Percentiles rank a stretch among this genome's conserved stretches.
Conservation (phyloP, 2,113 vertebrate genomes). For the Notarius quadriscutis region DNA sequence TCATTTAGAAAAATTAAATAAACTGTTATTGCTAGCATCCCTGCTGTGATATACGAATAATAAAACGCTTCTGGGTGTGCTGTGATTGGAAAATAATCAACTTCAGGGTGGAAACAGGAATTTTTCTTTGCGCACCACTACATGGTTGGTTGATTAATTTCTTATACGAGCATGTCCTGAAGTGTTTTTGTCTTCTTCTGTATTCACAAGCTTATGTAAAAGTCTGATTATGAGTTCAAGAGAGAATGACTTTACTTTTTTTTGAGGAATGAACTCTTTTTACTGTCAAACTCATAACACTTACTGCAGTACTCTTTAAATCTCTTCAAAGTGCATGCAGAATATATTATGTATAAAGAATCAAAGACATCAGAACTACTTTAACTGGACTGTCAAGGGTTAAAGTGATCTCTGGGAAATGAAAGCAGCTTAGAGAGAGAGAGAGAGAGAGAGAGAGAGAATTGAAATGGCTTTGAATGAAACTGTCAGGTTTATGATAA, state of each 20-base stretch:
- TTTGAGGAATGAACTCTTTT: background rate
- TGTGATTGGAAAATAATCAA: background rate
- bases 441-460: constrained; percentile 28
- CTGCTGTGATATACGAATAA: background rate
- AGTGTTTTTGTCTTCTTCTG: background rate
- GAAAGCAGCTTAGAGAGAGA: constrained; percentile 33
- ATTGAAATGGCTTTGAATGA: constrained; percentile 57
- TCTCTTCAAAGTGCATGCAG: background rate
- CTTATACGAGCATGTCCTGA: background rate
- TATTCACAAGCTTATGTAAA: too few species aligned
- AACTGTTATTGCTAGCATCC: background rate
- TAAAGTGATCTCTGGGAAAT: constrained; percentile 43
- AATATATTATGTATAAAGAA: background rate
- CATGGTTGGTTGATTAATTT: background rate
- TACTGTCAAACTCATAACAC: background rate
- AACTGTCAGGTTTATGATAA: constrained; percentile 59
- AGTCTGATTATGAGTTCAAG: background rate
- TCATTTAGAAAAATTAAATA: background rate
- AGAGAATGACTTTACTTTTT: background rate
- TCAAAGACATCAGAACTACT: constrained; percentile 43
- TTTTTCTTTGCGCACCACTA: background rate
- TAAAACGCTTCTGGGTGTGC: background rate
- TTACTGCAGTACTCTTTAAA: background rate
- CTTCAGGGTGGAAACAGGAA: background rate
- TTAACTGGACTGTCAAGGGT: constrained; percentile 35